phyloP scores from a whole-genome alignment of 2,113 vertebrate species.

The Callocephalon fimbriatum region DNA sequence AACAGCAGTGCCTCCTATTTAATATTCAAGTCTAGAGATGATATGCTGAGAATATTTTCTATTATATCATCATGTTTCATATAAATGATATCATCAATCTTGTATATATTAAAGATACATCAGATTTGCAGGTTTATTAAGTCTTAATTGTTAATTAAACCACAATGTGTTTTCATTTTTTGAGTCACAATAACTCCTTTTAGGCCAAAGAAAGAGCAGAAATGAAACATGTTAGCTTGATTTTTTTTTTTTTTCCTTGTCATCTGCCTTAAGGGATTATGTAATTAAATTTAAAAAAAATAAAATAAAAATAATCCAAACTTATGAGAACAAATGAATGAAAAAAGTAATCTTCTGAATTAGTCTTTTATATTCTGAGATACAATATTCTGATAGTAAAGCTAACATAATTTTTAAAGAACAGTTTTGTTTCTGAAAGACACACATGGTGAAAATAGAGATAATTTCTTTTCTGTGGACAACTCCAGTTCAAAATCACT shows the following conservation, averaged over 20 bases:
- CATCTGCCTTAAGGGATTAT: conserved; percentile 22
- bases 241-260: not conserved
- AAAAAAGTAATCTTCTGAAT: not conserved
- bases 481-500: not conserved
- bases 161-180: conserved; percentile 42
- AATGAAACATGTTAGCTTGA: conserved; percentile 19
- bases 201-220: conserved; percentile 42
- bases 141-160: conserved; percentile 57
- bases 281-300: conserved; percentile 47
- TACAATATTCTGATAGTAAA: not conserved
- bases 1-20: not conserved
- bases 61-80: not conserved
- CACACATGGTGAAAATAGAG: not conserved
- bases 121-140: conserved; percentile 27
- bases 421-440: not conserved
- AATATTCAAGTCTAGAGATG: not conserved
- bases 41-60: not conserved
- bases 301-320: not conserved
- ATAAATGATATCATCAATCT: conserved; percentile 2
- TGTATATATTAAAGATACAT: conserved; percentile 34
- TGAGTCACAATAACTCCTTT: conserved; percentile 53
- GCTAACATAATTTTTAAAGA: not conserved
- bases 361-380: not conserved
- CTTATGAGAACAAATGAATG: not conserved
- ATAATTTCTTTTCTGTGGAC: not conserved